Evolutionary conservation across 2,888 invertebrate species (phyloP).

Genomic region (Eupithecia vulgata): DNA sequence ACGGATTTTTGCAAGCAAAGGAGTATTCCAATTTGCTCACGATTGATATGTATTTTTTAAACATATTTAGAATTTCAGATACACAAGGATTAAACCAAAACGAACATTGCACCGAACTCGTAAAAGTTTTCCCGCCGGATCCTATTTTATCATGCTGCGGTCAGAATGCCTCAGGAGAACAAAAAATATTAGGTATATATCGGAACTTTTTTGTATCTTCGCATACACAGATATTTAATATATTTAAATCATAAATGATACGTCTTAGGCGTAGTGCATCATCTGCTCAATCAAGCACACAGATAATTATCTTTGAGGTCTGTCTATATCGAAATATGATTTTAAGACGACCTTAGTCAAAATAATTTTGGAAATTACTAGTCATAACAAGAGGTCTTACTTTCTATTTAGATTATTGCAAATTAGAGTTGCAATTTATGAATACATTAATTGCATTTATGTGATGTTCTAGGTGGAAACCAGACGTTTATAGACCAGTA

Average conservation of each 20-base stretch:
- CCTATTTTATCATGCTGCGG: constrained; percentile 3
- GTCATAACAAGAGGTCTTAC: too few relatives aligned
- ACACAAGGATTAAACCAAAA: neutral
- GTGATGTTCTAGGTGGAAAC: constrained; percentile 53
- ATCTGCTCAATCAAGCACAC: too few relatives aligned
- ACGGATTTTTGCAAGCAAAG: neutral
- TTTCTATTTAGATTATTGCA: neutral
- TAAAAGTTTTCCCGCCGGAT: neutral
- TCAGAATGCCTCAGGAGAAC: neutral
- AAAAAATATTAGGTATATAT: neutral
- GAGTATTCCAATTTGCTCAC: neutral
- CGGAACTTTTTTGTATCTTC: neutral
- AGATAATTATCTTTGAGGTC: neutral
- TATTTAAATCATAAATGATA: neutral
- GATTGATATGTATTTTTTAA: neutral
- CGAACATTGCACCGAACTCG: neutral
- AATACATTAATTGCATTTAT: neutral
- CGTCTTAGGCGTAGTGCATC: neutral
- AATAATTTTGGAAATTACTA: neutral
- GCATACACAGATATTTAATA: neutral
- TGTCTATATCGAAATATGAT: too few relatives aligned
- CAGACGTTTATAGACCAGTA: constrained; percentile 80
- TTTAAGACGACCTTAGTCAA: too few relatives aligned
- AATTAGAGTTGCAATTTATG: neutral
- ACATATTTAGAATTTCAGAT: neutral